Conservation (phyloP, 2,888 invertebrate genomes). For the Minunthozetes semirufus region DNA sequence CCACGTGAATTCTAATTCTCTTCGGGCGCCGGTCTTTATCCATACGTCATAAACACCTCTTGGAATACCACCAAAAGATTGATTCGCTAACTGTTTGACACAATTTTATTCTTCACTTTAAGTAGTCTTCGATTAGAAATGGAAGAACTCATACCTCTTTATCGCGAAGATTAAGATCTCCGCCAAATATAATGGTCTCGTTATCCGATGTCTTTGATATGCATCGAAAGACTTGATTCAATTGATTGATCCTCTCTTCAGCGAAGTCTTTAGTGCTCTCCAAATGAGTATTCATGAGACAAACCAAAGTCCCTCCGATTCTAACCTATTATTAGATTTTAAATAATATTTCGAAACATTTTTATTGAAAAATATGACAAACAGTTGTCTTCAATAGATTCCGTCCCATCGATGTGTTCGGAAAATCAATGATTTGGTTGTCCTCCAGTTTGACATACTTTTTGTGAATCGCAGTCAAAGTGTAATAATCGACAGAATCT, state of each 20-base stretch:
- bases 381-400: slow-evolving; percentile 54
- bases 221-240: slow-evolving; percentile 48
- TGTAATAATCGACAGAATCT: slow-evolving; percentile 49
- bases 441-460: slow-evolving; percentile 48
- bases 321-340: slow-evolving; percentile 47
- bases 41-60: slow-evolving; percentile 52
- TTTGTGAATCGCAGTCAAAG: slow-evolving; percentile 50
- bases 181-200: slow-evolving; percentile 54
- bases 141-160: slow-evolving; percentile 51
- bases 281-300: slow-evolving; percentile 55
- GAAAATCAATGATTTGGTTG: slow-evolving; percentile 51
- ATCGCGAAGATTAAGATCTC: slow-evolving; percentile 58
- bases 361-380: slow-evolving; percentile 34
- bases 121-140: no score
- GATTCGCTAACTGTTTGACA: slow-evolving; percentile 35
- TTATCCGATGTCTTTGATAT: slow-evolving; percentile 44
- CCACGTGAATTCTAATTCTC: slow-evolving; percentile 56
- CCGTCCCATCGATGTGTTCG: slow-evolving; percentile 53
- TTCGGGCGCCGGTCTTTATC: slow-evolving; percentile 54
- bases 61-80: slow-evolving; percentile 51
- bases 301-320: slow-evolving; percentile 45
- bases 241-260: slow-evolving; percentile 51
- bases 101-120: no score
- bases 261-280: slow-evolving; percentile 55
- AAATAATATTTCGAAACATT: slow-evolving; percentile 9